Conservation (phyloP, 2,797 vertebrate species). For the Acanthiza pusilla region DNA sequence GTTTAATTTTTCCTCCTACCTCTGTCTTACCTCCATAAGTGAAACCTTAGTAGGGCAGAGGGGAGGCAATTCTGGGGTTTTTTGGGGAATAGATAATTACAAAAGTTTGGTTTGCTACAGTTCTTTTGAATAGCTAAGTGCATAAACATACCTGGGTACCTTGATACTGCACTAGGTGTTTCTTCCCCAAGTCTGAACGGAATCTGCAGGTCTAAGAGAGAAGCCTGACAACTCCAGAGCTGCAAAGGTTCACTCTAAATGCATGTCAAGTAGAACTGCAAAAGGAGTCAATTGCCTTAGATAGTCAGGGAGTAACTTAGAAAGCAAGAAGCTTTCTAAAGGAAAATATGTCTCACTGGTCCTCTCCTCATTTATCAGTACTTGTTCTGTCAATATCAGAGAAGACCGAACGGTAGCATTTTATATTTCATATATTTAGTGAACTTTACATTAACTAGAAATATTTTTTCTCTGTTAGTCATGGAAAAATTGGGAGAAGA, state of each 20-base stretch:
- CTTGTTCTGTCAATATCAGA: background rate
- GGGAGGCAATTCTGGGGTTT: fast-evolving
- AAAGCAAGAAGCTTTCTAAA: background rate
- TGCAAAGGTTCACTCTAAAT: background rate
- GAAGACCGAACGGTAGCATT: background rate
- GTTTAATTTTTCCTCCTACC: background rate
- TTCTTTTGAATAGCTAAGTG: background rate
- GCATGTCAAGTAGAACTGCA: background rate
- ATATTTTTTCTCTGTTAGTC: background rate
- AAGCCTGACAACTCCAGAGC: background rate
- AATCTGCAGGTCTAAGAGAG: background rate
- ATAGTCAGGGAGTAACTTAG: background rate
- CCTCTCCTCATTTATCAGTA: background rate
- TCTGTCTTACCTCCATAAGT: background rate
- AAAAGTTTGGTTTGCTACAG: background rate
- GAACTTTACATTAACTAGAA: background rate
- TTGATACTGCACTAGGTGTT: background rate
- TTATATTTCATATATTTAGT: background rate
- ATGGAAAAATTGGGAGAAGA: background rate
- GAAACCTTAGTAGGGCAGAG: background rate
- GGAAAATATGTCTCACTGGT: background rate
- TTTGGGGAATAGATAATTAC: background rate
- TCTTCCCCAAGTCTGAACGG: background rate
- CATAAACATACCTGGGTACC: background rate
- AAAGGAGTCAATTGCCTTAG: background rate